Evolutionary conservation across 2,113 vertebrate species (phyloP).

Genomic region (Paramormyrops kingsleyae): DNA sequence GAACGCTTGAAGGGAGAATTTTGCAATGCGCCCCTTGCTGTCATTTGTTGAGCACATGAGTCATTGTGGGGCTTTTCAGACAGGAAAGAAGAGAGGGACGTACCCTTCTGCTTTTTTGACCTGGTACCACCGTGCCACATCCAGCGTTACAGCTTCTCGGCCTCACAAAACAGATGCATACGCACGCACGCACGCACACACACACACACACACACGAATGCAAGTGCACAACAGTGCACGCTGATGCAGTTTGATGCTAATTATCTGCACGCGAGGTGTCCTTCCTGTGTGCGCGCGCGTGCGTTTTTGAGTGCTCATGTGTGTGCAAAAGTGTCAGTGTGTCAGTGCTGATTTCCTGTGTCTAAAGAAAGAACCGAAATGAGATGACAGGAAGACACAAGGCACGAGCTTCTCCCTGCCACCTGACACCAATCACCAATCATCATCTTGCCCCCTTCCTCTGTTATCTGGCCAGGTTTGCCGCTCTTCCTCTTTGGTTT

Average conservation of each 20-base stretch:
- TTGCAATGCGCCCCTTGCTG: not conserved
- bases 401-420: slow-evolving; percentile 3
- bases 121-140: not conserved
- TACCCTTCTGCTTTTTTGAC: slow-evolving; percentile 8
- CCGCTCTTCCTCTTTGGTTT: not conserved
- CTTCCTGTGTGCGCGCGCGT: not conserved
- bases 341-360: slow-evolving; percentile 2
- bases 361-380: slow-evolving; percentile 14
- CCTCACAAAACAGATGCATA: not conserved
- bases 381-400: slow-evolving; percentile 9
- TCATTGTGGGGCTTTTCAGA: slow-evolving; percentile 4
- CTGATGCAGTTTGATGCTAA: not conserved
- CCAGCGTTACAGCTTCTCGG: no score
- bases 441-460: not conserved
- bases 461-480: not conserved
- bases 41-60: not conserved
- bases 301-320: not conserved
- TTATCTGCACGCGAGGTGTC: not conserved
- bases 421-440: not conserved
- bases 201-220: not conserved
- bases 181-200: not conserved
- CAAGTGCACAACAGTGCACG: not conserved
- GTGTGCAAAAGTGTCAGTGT: not conserved
- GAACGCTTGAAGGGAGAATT: not conserved
- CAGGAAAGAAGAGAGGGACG: not conserved